Percentiles rank a stretch among this genome's conserved stretches.
These are phyloP conservation scores for Seison nebaliae DNA, from an alignment of 1,140 invertebrate species.

Conservation along the genomic window DNA sequence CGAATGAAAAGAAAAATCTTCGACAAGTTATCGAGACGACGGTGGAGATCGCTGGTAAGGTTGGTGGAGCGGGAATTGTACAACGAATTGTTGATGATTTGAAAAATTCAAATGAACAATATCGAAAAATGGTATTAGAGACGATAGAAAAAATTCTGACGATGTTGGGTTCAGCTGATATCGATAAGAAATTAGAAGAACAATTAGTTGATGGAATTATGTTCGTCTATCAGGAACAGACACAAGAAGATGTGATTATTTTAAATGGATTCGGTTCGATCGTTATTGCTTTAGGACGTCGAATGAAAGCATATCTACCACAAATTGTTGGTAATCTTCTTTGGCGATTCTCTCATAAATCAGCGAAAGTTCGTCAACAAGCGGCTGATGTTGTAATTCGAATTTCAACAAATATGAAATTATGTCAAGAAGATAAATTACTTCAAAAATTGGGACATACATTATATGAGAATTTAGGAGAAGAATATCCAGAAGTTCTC, in stretches of 20 bases:
- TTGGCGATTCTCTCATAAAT: constrained; percentile 96
- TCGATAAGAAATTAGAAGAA: constrained; percentile 84
- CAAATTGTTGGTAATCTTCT: constrained; percentile 98
- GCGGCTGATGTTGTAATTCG: constrained; percentile 91
- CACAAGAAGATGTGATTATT: constrained; percentile 98
- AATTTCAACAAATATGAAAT: constrained; percentile 96
- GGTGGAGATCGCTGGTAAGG: constrained; percentile 95
- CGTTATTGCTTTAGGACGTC: constrained; percentile 78
- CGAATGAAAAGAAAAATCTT: constrained; percentile 82
- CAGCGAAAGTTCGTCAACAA: constrained; percentile 93
- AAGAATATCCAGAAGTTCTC: constrained; percentile 95
- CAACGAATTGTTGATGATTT: constrained; percentile 90
- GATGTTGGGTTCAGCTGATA: constrained; percentile 81
- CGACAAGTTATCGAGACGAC: constrained; percentile 91
- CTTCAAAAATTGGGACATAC: constrained; percentile 98
- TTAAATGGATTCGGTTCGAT: constrained; percentile 95
- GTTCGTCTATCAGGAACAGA: constrained; percentile 98
- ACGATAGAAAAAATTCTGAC: constrained; percentile 95
- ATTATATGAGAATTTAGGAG: constrained; percentile 93
- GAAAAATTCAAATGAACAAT: constrained; percentile 98
- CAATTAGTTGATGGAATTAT: constrained; percentile 95
- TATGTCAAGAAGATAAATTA: constrained; percentile 68
- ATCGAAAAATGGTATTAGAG: constrained; percentile 99
- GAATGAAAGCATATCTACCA: constrained; percentile 88
- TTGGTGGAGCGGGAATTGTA: constrained; percentile 84